These are phyloP conservation scores for Upupa epops DNA, from an alignment of 2,113 vertebrate genomes.

Conservation along the genomic window DNA sequence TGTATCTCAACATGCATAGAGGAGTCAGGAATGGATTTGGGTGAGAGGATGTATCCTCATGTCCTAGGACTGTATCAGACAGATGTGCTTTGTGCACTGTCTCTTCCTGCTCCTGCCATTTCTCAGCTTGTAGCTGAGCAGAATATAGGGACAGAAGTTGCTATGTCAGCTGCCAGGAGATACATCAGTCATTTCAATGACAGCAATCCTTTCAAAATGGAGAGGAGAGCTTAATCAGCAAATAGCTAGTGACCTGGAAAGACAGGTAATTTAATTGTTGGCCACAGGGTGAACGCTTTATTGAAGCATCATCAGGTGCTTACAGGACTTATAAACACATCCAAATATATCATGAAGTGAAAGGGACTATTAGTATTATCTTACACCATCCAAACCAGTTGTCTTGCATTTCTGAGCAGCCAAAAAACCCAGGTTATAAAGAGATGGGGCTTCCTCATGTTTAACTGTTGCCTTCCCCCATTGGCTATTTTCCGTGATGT, in stretches of 20 bases:
- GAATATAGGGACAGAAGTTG: not conserved
- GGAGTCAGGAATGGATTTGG: not conserved
- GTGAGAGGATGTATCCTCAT: not conserved
- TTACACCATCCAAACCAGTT: not conserved
- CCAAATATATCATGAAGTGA: not conserved
- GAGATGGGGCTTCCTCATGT: not conserved
- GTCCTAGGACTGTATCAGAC: not conserved
- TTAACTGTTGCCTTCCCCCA: not conserved
- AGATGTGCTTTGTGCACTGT: not conserved
- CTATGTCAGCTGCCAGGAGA: not conserved
- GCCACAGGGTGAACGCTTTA: conserved; percentile 14
- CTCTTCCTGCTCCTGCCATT: not conserved
- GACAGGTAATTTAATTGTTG: conserved; percentile 19
- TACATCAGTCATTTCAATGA: not conserved
- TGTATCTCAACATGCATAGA: not conserved
- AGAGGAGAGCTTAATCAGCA: conserved; percentile 28
- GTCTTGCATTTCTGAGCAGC: not conserved
- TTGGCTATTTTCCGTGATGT: not conserved
- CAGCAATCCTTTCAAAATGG: not conserved
- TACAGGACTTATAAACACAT: not conserved
- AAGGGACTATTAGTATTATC: not conserved
- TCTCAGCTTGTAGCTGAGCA: not conserved
- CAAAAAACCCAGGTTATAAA: not conserved
- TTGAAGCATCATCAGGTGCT: conserved; percentile 21
- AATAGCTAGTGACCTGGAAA: conserved; percentile 39